Conservation (phyloP, 2,888 invertebrate genomes). For the Synanthedon vespiformis region DNA sequence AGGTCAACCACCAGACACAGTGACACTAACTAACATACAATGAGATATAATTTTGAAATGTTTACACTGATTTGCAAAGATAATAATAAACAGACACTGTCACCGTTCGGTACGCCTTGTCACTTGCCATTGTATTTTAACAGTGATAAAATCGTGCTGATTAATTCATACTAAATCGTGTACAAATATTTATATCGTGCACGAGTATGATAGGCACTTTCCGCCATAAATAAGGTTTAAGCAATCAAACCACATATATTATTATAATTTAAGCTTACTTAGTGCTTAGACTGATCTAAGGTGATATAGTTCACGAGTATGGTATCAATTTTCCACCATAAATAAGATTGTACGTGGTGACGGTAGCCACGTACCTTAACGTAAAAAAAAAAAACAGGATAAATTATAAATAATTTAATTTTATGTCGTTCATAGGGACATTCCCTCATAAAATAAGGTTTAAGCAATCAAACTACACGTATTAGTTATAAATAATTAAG, state of each 20-base stretch:
- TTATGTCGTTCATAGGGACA: neutral
- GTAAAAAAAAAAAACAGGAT: too few species aligned
- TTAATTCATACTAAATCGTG: slow-evolving; percentile 28
- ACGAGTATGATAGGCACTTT: neutral
- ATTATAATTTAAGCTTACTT: slow-evolving; percentile 28
- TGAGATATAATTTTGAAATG: neutral
- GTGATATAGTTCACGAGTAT: too few species aligned
- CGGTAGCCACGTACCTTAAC: too few species aligned
- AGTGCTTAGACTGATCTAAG: slow-evolving; percentile 74
- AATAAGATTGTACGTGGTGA: too few species aligned
- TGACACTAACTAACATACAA: too few species aligned
- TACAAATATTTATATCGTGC: slow-evolving; percentile 23
- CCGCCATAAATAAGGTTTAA: neutral
- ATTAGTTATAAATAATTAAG: neutral
- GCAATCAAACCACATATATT: neutral
- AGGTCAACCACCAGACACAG: too few species aligned
- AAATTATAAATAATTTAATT: too few species aligned
- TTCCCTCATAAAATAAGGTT: neutral
- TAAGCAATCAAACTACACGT: neutral
- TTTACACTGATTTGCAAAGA: neutral
- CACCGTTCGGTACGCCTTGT: slow-evolving; percentile 10
- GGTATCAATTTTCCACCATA: too few species aligned
- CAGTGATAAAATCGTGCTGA: slow-evolving; percentile 43
- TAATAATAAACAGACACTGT: neutral
- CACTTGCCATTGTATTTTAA: slow-evolving; percentile 21